phyloP scores from a whole-genome alignment of 2,888 invertebrate species.

The Callinectes sapidus region DNA sequence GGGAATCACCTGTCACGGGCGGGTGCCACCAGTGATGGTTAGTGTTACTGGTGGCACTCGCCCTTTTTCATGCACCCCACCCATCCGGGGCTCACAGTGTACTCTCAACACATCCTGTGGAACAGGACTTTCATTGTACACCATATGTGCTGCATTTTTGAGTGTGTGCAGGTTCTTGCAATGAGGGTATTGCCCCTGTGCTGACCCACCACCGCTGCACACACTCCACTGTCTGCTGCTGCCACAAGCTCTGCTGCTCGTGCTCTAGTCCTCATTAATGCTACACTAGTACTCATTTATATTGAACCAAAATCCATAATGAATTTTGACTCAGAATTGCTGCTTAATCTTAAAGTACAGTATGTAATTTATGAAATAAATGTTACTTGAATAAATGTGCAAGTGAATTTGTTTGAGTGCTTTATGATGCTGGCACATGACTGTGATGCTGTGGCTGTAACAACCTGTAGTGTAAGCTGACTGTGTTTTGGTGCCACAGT shows the following conservation, averaged over 20 bases:
- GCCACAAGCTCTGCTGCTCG: slow-evolving; percentile 65
- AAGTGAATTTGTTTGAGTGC: slow-evolving; percentile 55
- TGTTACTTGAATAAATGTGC: slow-evolving; percentile 39
- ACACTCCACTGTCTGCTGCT: slow-evolving; percentile 63
- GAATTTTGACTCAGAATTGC: not conserved
- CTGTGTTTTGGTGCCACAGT: slow-evolving; percentile 44
- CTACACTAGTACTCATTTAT: slow-evolving; percentile 47
- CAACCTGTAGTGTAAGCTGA: slow-evolving; percentile 50
- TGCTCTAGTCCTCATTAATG: slow-evolving; percentile 55
- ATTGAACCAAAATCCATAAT: slow-evolving; percentile 26
- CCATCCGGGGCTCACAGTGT: slow-evolving; percentile 48
- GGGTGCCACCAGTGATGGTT: slow-evolving; percentile 54
- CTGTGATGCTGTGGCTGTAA: slow-evolving; percentile 52
- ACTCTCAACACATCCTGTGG: slow-evolving; percentile 52
- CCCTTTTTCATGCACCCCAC: slow-evolving; percentile 55
- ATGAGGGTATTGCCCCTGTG: slow-evolving; percentile 46
- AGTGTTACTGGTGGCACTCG: slow-evolving; percentile 41
- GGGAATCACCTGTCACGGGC: slow-evolving; percentile 65
- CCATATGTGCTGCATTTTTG: slow-evolving; percentile 40
- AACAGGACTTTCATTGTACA: slow-evolving; percentile 51
- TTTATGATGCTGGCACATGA: slow-evolving; percentile 49
- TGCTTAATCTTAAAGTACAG: slow-evolving; percentile 21
- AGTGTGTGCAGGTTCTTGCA: slow-evolving; percentile 55
- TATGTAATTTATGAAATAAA: slow-evolving; percentile 37
- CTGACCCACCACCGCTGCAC: slow-evolving; percentile 51